phyloP scores from a whole-genome alignment of 64 coral and sea anemone species.

The Pocillopora damicornis region DNA sequence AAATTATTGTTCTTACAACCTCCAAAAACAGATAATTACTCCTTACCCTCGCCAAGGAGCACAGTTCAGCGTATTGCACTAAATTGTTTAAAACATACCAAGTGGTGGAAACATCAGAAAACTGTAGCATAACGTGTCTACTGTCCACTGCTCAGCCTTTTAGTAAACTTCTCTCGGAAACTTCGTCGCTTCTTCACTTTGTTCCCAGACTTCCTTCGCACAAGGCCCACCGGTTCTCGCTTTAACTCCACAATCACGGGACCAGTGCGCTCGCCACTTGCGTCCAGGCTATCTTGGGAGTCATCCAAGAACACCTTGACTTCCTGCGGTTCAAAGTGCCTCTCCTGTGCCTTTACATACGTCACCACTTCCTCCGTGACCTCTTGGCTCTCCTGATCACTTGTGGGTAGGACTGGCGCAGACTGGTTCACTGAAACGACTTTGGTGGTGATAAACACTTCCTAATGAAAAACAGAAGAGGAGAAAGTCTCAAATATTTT shows the following conservation, averaged over 20 bases:
- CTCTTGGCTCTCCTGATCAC: neutral
- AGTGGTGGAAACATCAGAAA: neutral
- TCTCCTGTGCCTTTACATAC: neutral
- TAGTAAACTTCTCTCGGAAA: slow-evolving; percentile 25
- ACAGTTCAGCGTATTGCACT: neutral
- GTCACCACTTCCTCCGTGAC: slow-evolving; percentile 36
- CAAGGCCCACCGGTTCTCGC: slow-evolving; percentile 5
- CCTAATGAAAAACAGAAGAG: neutral
- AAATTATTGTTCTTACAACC: neutral
- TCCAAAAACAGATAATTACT: neutral
- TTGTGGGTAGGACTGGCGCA: neutral
- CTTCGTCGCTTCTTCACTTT: slow-evolving; percentile 48
- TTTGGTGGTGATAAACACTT: slow-evolving; percentile 34
- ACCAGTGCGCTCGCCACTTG: neutral
- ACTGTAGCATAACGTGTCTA: neutral
- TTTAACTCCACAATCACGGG: neutral
- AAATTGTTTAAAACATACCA: neutral
- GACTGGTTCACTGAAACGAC: slow-evolving; percentile 27
- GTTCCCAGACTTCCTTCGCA: slow-evolving; percentile 37
- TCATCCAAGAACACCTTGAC: slow-evolving; percentile 10
- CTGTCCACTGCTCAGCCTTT: slow-evolving; percentile 24
- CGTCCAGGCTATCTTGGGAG: slow-evolving; percentile 14
- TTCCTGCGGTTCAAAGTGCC: slow-evolving; percentile 8
- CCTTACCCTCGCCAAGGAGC: neutral
- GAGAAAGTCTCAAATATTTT: neutral